These are phyloP conservation scores for Elachura formosa DNA, from an alignment of 2,113 vertebrate genomes.

Conservation along the genomic window DNA sequence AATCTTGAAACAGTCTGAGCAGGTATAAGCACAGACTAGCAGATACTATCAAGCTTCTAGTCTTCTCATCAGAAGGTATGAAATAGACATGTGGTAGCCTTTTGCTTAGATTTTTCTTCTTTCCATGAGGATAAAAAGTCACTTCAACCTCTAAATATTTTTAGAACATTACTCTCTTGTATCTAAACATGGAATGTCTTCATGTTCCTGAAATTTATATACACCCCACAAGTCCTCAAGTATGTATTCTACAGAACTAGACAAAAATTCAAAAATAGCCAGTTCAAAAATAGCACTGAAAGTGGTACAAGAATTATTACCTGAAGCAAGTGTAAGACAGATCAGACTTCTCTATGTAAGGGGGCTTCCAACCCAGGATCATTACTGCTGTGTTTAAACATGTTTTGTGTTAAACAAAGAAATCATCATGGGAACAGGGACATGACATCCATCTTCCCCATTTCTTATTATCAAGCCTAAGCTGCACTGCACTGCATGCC, in stretches of 20 bases:
- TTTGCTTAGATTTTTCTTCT: not conserved
- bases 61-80: not conserved
- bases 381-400: not conserved
- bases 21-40: not conserved
- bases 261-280: not conserved
- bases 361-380: not conserved
- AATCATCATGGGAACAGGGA: not conserved
- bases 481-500: not conserved
- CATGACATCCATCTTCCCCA: not conserved
- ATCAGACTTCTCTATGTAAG: not conserved
- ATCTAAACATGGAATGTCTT: not conserved
- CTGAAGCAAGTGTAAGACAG: not conserved
- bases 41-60: not conserved
- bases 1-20: not conserved
- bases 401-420: not conserved
- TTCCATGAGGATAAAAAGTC: not conserved
- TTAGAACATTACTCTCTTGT: not conserved
- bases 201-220: not conserved
- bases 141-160: not conserved
- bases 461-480: not conserved
- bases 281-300: not conserved
- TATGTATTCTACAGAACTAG: not conserved
- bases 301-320: not conserved
- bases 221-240: not conserved
- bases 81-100: not conserved